Evolutionary conservation across 2,888 invertebrate species (phyloP).

Genomic region (Folsomia manolachei): DNA sequence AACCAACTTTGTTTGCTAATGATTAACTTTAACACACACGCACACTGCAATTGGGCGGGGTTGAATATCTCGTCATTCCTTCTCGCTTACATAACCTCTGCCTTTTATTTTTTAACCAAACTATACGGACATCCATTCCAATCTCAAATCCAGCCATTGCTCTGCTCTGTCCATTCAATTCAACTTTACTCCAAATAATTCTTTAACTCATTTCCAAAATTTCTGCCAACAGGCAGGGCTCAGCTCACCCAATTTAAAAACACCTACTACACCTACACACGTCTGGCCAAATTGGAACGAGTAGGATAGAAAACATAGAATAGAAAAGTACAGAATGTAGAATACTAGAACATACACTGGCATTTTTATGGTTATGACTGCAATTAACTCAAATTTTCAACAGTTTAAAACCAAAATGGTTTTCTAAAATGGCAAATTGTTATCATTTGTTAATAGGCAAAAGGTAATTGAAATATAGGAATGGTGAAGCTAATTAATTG

Average conservation of each 20-base stretch:
- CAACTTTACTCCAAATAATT: neutral
- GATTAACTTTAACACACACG: slow-evolving; percentile 32
- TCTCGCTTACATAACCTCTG: neutral
- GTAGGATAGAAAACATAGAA: too few relatives aligned
- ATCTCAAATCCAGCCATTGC: too few relatives aligned
- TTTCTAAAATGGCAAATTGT: neutral
- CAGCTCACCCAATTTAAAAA: too few relatives aligned
- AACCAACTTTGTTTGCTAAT: slow-evolving; percentile 26
- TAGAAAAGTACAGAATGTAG: too few relatives aligned
- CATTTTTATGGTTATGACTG: neutral
- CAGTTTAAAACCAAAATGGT: neutral
- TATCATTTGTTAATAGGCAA: neutral
- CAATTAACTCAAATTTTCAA: neutral
- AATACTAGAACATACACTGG: too few relatives aligned
- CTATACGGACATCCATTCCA: too few relatives aligned
- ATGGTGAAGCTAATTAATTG: neutral
- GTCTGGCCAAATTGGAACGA: neutral
- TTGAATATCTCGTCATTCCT: slow-evolving; percentile 2
- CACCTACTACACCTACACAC: neutral
- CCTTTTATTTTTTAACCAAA: too few relatives aligned
- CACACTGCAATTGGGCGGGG: slow-evolving; percentile 45
- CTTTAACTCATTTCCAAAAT: neutral
- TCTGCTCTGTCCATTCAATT: neutral
- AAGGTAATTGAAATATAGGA: neutral
- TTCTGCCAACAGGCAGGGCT: neutral